Conservation (phyloP, 2,888 invertebrate genomes). For the Lucinisca nassula region DNA sequence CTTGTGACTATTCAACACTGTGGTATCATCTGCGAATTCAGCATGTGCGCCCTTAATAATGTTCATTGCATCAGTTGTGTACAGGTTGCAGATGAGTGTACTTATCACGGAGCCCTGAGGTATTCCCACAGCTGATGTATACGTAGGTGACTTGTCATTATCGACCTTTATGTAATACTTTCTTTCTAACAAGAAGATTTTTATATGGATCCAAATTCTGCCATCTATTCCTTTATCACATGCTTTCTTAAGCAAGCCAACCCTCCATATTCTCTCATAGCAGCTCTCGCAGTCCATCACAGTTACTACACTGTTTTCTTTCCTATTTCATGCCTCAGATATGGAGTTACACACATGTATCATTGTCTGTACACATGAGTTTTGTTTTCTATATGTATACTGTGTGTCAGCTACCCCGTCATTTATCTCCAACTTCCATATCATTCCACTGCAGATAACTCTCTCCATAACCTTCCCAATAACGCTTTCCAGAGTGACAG, state of each 20-base stretch:
- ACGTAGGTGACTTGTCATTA: background rate
- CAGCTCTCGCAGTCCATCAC: slow-evolving; percentile 24
- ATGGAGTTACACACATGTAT: background rate
- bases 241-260: slow-evolving; percentile 11
- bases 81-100: background rate
- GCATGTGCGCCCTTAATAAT: background rate
- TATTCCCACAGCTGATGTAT: slow-evolving; percentile 11
- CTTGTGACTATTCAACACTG: background rate
- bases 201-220: slow-evolving; percentile 4
- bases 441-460: background rate
- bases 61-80: background rate
- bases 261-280: slow-evolving; percentile 25
- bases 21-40: background rate
- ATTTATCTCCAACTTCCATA: slow-evolving; percentile 4
- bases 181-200: background rate
- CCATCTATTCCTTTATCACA: background rate
- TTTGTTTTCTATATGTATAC: slow-evolving; percentile 16
- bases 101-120: slow-evolving; percentile 7
- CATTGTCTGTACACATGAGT: slow-evolving; percentile 13
- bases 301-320: background rate
- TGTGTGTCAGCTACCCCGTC: background rate
- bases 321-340: background rate
- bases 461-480: slow-evolving; percentile 23
- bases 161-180: slow-evolving; percentile 5
- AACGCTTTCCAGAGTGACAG: too few species aligned